Evolutionary conservation across 2,113 vertebrate genomes (phyloP), one percentile per base, ranked within the genome.

Genomic region (Sinocyclocheilus maitianheensis): DNA sequence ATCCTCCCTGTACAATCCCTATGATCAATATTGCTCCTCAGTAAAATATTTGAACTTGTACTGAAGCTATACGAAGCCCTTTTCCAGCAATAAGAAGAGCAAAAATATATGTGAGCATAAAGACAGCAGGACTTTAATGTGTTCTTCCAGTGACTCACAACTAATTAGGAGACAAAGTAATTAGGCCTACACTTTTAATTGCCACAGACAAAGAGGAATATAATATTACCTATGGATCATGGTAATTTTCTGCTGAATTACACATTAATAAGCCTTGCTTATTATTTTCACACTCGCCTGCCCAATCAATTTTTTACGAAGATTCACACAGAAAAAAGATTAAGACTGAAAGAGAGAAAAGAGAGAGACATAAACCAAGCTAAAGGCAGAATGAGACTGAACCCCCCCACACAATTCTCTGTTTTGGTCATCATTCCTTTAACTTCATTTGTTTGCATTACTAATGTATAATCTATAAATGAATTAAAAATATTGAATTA

Each of bases 181-280:
- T 85, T 79, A 86, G 76, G 48, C 34, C 72, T 75, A 82, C 55
- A 77, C 81, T 83, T 84, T 88, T 86, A 88, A 88, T 84, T 81
- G 58, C 77, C 22, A 34, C 60, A 74, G 60, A 86, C 71, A 79
- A 88, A 83, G 53, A 22, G 26, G 40, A 75, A 75, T 82, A 83
- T 88, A 86, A 86, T 86, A 69, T 81, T 76, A 86, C 81, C 71
- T 86, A 77, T 77, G 78, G 84, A 86, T 88, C 84, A 78, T 58
- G 65, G 51, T 81, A 69, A 90, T 88, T 90, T 90, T 85, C 82
- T 84, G 77, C 84, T 65, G 81, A 83, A 84, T 85, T 90, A 88
- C 86, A 81, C 89, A 81, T 85, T 79, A 65, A 79, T 84, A 85
- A 72, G 46, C 62, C 53, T 40, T 74, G 22, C 53, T 72, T 77